A percentile compares a stretch with the other conserved stretches of the same genome.
Evolutionary conservation across 1,140 invertebrate species (phyloP).

Genomic region (Nilaparvata lugens): DNA sequence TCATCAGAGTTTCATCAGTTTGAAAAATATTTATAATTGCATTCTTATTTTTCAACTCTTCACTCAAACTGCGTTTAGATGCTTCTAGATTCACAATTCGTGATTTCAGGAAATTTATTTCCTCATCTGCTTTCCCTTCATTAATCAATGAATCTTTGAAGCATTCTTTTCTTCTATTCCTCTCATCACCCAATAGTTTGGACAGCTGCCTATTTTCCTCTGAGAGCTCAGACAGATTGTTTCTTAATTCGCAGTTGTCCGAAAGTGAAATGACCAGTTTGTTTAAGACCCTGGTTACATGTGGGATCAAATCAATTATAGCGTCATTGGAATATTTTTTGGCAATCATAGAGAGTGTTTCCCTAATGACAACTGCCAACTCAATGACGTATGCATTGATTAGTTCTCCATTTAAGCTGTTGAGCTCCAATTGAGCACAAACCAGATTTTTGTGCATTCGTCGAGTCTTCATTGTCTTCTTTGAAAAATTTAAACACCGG

Average conservation of each 20-base stretch:
- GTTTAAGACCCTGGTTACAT: neutral
- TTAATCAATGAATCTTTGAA: neutral
- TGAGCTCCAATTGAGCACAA: neutral
- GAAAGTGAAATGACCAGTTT: neutral
- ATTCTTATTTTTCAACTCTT: no score
- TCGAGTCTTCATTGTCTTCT: no score
- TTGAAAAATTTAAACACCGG: no score
- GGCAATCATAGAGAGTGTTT: neutral
- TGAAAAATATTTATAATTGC: no score
- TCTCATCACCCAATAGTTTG: neutral
- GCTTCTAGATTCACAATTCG: neutral
- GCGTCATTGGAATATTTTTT: neutral
- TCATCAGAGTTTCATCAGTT: no score
- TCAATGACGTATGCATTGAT: neutral
- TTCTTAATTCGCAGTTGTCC: constrained; percentile 1
- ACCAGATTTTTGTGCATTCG: no score
- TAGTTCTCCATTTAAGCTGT: neutral
- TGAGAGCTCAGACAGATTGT: neutral
- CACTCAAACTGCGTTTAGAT: no score
- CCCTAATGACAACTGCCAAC: neutral
- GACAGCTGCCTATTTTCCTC: neutral
- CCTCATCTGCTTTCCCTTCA: constrained; percentile 3
- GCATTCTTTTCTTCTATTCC: neutral
- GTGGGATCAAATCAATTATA: neutral
- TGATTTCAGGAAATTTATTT: neutral